These are phyloP conservation scores for Opisthograptis luteolata DNA, from an alignment of 2,888 invertebrate genomes.

Conservation along the genomic window DNA sequence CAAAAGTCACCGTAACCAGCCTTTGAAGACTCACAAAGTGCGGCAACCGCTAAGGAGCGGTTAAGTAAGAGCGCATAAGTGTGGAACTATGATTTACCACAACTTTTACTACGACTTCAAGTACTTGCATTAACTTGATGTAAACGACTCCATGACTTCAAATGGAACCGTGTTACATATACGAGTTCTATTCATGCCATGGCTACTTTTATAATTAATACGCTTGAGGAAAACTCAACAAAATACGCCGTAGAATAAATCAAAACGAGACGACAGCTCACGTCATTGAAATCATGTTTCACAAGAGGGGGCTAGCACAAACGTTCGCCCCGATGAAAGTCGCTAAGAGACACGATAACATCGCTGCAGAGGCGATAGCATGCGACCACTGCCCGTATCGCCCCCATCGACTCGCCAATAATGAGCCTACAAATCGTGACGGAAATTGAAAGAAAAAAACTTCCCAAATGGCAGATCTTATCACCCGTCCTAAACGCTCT, in stretches of 20 bases:
- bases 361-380: slow-evolving; percentile 69
- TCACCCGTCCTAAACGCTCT: slow-evolving; percentile 80
- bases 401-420: slow-evolving; percentile 80
- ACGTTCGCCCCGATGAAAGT: slow-evolving; percentile 79
- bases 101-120: slow-evolving; percentile 24
- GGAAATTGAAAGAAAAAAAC: slow-evolving; percentile 84
- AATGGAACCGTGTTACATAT: slow-evolving; percentile 11
- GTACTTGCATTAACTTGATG: slow-evolving; percentile 18
- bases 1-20: slow-evolving; percentile 45
- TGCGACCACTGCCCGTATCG: slow-evolving; percentile 81
- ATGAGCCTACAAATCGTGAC: slow-evolving; percentile 83
- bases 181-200: slow-evolving; percentile 43
- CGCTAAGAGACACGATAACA: slow-evolving; percentile 78
- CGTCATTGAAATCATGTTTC: slow-evolving; percentile 73
- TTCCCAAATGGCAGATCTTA: slow-evolving; percentile 81
- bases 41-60: slow-evolving; percentile 15
- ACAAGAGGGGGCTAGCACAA: slow-evolving; percentile 68
- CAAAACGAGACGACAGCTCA: slow-evolving; percentile 57
- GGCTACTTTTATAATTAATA: no score
- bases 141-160: slow-evolving; percentile 21
- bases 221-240: no score
- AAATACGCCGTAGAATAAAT: no score
- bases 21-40: slow-evolving; percentile 45
- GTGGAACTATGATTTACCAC: slow-evolving; percentile 24
- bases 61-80: no score